Conservation (phyloP, 2,797 vertebrate species). For the Sebastes hubbsi region DNA sequence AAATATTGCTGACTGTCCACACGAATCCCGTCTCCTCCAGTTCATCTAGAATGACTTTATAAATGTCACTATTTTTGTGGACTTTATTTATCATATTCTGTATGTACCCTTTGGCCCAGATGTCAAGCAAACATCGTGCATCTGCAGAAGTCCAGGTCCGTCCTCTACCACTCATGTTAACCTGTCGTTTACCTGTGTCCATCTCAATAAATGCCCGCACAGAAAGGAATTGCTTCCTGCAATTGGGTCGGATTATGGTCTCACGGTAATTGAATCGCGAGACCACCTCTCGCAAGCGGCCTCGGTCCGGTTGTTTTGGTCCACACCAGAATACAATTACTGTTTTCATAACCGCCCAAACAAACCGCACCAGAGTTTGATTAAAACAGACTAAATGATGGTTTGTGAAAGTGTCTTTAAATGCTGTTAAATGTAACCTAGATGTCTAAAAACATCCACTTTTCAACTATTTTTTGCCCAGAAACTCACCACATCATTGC, state of each 20-base stretch:
- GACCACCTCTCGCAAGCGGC: not conserved
- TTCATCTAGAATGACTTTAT: not conserved
- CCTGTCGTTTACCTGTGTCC: not conserved
- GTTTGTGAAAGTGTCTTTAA: not conserved
- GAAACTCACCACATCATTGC: not conserved
- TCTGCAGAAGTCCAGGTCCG: not conserved
- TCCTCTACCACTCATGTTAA: not conserved
- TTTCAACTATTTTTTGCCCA: not conserved
- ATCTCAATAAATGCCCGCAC: not conserved
- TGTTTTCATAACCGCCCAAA: not conserved
- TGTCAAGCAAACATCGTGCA: not conserved
- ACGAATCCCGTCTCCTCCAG: not conserved
- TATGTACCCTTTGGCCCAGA: not conserved
- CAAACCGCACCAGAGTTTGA: not conserved
- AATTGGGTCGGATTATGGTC: not conserved
- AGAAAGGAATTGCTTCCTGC: not conserved
- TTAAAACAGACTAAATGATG: not conserved
- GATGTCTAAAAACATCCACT: not conserved
- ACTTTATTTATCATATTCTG: not conserved
- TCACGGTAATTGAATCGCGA: not conserved
- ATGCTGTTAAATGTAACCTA: not conserved
- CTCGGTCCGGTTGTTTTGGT: not conserved
- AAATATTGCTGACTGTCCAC: not conserved
- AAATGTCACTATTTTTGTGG: not conserved
- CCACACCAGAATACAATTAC: not conserved